These are phyloP conservation scores for Macaria liturata DNA, from an alignment of 2,888 invertebrate species.

Conservation along the genomic window DNA sequence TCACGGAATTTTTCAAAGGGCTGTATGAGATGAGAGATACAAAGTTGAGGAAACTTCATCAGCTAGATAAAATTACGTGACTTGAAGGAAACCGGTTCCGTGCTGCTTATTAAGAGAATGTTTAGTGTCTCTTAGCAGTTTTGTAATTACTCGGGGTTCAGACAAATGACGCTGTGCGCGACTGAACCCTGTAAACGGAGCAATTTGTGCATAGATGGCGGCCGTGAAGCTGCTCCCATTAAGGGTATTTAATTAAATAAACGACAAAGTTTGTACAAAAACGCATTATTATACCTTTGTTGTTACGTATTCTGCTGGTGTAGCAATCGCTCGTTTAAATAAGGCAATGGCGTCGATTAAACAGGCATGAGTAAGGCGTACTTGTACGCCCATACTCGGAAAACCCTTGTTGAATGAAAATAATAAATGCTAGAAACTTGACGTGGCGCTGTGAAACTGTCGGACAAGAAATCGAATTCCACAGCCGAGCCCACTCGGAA, in stretches of 20 bases:
- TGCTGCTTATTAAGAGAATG: conserved; percentile 48
- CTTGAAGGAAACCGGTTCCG: conserved; percentile 48
- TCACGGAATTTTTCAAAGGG: conserved; percentile 61
- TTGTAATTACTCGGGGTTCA: conserved; percentile 47
- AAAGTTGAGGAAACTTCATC: conserved; percentile 44
- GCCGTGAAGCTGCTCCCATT: conserved; percentile 45
- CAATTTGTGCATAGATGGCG: conserved; percentile 50
- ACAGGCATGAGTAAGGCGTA: conserved; percentile 51
- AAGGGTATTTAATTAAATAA: conserved; percentile 55
- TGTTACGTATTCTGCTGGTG: conserved; percentile 43
- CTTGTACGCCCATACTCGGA: conserved; percentile 50
- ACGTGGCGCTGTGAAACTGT: conserved; percentile 48
- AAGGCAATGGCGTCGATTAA: conserved; percentile 47
- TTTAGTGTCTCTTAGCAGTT: conserved; percentile 45
- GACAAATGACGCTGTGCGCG: conserved; percentile 52
- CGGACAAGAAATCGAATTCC: conserved; percentile 48
- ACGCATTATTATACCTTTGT: conserved; percentile 38
- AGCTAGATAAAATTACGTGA: conserved; percentile 50
- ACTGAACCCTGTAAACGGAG: conserved; percentile 47
- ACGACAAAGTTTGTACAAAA: conserved; percentile 47
- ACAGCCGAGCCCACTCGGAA: conserved; percentile 39
- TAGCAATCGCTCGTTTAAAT: conserved; percentile 50
- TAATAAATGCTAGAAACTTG: conserved; percentile 60
- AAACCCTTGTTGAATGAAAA: conserved; percentile 68
- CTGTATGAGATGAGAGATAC: conserved; percentile 59